phyloP scores from a whole-genome alignment of 2,113 vertebrate genomes.

The Cyanoliseus patagonus region DNA sequence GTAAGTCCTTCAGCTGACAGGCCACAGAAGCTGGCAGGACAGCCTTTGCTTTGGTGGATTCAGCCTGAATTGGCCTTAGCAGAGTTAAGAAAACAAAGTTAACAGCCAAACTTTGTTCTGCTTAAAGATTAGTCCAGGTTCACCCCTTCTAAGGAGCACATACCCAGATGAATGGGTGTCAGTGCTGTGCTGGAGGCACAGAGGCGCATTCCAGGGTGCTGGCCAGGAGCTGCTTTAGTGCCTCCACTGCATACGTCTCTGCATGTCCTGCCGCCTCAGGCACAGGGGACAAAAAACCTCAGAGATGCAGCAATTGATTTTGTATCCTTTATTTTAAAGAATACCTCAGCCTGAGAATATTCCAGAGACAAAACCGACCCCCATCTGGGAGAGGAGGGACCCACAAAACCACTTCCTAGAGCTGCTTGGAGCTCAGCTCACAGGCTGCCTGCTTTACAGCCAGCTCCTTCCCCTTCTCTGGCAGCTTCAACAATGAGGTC shows the following conservation, averaged over 20 bases:
- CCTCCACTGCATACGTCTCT: fast-evolving
- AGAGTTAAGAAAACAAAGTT: background rate
- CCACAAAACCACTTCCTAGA: background rate
- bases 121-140: background rate
- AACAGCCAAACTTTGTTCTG: background rate
- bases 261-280: background rate
- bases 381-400: background rate
- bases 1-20: background rate
- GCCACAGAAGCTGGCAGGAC: background rate
- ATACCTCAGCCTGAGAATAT: background rate
- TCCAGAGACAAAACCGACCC: background rate
- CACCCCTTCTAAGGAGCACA: background rate
- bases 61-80: background rate
- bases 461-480: background rate
- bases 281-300: background rate
- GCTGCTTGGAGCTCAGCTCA: background rate
- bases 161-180: fast-evolving
- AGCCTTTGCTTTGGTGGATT: background rate
- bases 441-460: background rate
- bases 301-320: too few relatives aligned
- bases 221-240: background rate
- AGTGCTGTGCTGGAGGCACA: background rate
- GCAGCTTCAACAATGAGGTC: background rate
- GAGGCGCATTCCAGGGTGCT: background rate
- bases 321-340: background rate